Base-by-base conservation (phyloP, 2,113 vertebrate genomes). In the Gasterosteus nipponicus region DNA sequence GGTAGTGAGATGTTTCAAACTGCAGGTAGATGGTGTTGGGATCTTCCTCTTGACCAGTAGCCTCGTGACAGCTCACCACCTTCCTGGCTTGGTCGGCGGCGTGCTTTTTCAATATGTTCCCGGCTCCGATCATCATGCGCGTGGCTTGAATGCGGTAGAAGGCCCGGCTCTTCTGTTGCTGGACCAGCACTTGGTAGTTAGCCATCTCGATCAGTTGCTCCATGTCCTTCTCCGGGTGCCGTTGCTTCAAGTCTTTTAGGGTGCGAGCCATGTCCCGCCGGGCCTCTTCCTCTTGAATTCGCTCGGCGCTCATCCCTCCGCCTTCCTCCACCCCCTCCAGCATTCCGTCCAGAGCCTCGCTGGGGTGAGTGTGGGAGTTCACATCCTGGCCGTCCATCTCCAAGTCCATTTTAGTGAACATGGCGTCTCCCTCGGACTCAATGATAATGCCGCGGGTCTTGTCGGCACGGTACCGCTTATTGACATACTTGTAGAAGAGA, bases 61-160 rank as follows among this genome's bases (percentile, higher is more conserved):
- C 90, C 62, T 95, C 93, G 4, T 94, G 94, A 59, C 94, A 94
- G 88, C 94, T 95, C 81, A 95, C 91, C 33, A 94, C 94, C 73
- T 94, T 95, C 81, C 95, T 93, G 51, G 95, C 95, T 73, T 96
- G 94, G 84, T 96, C 95, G 0, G 95, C 95, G 0, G 95, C 95
- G 10, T 96, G 95, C 73, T 95, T 95, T 76, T 96, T 96, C 69
- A 96, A 84, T 66, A 96, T 95, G 90, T 96, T 96, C 0, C 95
- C 95, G 0, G 95, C 95, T 18, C 95, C 95, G 1, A 95, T 96
- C 95, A 96, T 95, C 95, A 96, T 95, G 44, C 95, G 95, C 0
- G 95, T 96, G 63, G 95, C 95, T 31, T 96, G 95, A 29, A 96
- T 96, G 38, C 95, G 94, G 75, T 96, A 96, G 84, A 96, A 96